Base-by-base conservation (phyloP, 1,140 invertebrate genomes). In the Bombus waltoni region DNA sequence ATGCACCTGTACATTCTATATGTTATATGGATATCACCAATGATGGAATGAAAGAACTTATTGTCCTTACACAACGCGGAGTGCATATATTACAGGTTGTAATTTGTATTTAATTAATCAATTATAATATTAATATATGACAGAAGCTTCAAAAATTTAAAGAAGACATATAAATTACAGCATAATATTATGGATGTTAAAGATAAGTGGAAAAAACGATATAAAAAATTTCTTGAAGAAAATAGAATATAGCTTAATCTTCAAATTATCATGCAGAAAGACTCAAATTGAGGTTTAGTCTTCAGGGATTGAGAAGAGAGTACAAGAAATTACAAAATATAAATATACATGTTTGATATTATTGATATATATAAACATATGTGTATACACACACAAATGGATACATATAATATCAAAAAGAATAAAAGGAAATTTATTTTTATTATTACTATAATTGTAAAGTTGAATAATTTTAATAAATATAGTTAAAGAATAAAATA, bases 1-100 rank as follows among this genome's bases (percentile, higher is more conserved):
- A 97, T 42, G 96, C 96, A 82, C 97, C 97, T 22, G 95, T 97
- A 59, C 95, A 97, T 92, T 96, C 96, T 0, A 94, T 97, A 42
- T 95, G 96, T 85, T 96, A 96, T 89, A 88, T 97, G 70, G 97
- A 97, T 92, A 94, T 97, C n/a, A 97, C 96, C 66, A 96, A 96
- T 25, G 97, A 97, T 94, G 97, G 97, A 66, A 94, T 97, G 65
- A 96, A 96, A 88, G 97, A 97, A 93, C 92, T 97, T 57, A 94
- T 97, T 83, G 96, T 97, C n/a, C 94, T 97, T 35, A 97, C 97
- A 4, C 95, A 97, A 90, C 96, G 96, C 90, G 97, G 97, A 72
- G 94, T 97, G 28, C 97, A 97, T 91, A 96, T 97, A 89, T 94
- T 97, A 91, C 97, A 97, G 95, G 96, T 97, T 75, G 44, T 32